Base-by-base conservation (phyloP, 2,888 invertebrate species). In the Mesorhabditis spiculigera region DNA sequence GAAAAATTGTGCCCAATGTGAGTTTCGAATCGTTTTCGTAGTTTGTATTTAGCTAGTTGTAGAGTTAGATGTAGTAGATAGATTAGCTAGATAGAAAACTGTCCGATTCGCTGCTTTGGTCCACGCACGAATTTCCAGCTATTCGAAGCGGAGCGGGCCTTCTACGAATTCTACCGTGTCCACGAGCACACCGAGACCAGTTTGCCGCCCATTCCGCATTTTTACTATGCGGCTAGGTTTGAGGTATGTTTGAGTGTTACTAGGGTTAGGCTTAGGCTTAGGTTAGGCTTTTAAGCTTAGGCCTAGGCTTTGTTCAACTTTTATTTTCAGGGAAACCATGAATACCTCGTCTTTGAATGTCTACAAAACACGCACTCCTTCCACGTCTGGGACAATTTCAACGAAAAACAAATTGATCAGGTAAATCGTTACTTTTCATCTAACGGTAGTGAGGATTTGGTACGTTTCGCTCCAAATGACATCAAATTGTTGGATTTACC, bases 341-440 rank as follows among this genome's bases (percentile, higher is more conserved):
- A 50, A 50, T 50, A 50, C n/a, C 58, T 50, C n/a, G 58, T 50
- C 10, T 50, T 50, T 50, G 58, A 50, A n/a, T 50, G n/a, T n/a
- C n/a, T 50, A n/a, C 58, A 50, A 10, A n/a, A 50, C 58, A 50
- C 58, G n/a, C 58, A 50, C 3, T n/a, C 8, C 58, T 50, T 50
- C n/a, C 58, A 50, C 58, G n/a, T 50, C n/a, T 50, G 58, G 58
- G 58, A 50, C 58, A 50, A 50, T n/a, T 50, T 50, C n/a, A 50
- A 50, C 58, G 58, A 50, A n/a, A 50, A 10, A 50, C 58, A 50
- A 50, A 50, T 50, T 50, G 58, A 50, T 50, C 58, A 50, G 58
- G 58, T 50, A 50, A 50, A n/a, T 50, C n/a, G 8, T 28, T 28
- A 28, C 28, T 28, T 28, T 28, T 28, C 28, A 28, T 28, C 28